Percentiles rank a stretch among this genome's conserved stretches.
phyloP scores from a whole-genome alignment of 2,113 vertebrate species.

The Struthidea cinerea region DNA sequence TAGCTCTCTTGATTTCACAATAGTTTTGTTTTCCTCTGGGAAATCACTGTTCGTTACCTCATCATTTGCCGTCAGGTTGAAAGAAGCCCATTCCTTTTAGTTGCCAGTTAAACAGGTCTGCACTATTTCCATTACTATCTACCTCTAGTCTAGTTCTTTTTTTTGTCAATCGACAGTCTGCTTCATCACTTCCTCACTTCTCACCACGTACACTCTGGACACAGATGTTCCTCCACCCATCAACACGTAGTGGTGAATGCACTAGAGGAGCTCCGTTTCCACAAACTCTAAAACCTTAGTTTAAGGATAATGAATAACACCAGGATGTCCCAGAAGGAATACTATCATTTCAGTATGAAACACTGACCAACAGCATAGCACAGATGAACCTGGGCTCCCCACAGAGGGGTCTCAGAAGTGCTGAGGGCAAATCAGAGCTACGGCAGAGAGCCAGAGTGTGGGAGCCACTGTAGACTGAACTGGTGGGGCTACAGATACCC shows the following conservation, averaged over 20 bases:
- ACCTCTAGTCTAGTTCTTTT: not conserved
- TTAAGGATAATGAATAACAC: not conserved
- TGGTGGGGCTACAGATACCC: not conserved
- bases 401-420: not conserved
- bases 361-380: not conserved
- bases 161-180: not conserved
- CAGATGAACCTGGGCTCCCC: not conserved
- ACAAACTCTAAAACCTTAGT: not conserved
- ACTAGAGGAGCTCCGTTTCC: not conserved
- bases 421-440: not conserved
- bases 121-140: not conserved
- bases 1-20: not conserved
- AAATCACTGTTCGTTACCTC: not conserved
- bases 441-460: not conserved
- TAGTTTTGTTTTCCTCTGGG: not conserved
- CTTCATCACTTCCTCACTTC: not conserved
- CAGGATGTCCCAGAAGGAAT: not conserved
- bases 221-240: not conserved
- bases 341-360: not conserved
- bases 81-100: not conserved
- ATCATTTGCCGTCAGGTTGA: not conserved
- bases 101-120: not conserved
- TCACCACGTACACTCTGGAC: not conserved
- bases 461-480: not conserved
- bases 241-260: fast-evolving